Conservation (phyloP, 2,888 invertebrate species). For the Opisthograptis luteolata region DNA sequence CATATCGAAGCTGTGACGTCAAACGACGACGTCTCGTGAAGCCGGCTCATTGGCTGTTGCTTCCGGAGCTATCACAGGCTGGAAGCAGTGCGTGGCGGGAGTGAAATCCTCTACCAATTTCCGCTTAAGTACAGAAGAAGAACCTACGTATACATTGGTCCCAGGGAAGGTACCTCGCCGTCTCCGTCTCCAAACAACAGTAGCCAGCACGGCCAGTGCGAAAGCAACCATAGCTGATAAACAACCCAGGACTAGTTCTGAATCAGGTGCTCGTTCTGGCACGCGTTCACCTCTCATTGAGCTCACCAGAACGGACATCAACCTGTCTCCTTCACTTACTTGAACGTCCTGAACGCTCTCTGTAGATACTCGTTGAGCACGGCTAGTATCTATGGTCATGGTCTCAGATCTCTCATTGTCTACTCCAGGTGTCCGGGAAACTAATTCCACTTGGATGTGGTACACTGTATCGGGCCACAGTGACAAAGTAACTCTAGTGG, state of each 20-base stretch:
- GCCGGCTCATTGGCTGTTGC: conserved; percentile 70
- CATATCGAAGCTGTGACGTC: conserved; percentile 86
- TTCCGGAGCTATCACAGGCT: conserved; percentile 84
- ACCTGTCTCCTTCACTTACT: conserved; percentile 83
- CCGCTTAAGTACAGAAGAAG: conserved; percentile 84
- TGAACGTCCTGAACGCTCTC: conserved; percentile 86
- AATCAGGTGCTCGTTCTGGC: conserved; percentile 78
- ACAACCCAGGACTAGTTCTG: conserved; percentile 85
- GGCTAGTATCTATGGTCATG: conserved; percentile 86
- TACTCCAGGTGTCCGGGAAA: conserved; percentile 85
- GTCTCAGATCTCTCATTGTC: conserved; percentile 86
- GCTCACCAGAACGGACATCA: conserved; percentile 86
- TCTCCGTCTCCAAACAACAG: conserved; percentile 84
- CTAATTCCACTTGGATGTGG: conserved; percentile 90
- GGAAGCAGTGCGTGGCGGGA: conserved; percentile 80
- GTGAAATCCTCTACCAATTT: conserved; percentile 86
- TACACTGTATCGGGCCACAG: conserved; percentile 92
- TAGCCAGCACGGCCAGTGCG: conserved; percentile 77
- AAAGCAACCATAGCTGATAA: conserved; percentile 83
- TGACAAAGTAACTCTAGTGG: conserved; percentile 90
- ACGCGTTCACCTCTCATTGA: conserved; percentile 86
- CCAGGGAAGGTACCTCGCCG: conserved; percentile 82
- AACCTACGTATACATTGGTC: conserved; percentile 85
- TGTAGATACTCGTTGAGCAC: conserved; percentile 86
- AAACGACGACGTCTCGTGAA: conserved; percentile 85